phyloP scores from a whole-genome alignment of 2,113 vertebrate genomes.

The Tympanuchus pallidicinctus region DNA sequence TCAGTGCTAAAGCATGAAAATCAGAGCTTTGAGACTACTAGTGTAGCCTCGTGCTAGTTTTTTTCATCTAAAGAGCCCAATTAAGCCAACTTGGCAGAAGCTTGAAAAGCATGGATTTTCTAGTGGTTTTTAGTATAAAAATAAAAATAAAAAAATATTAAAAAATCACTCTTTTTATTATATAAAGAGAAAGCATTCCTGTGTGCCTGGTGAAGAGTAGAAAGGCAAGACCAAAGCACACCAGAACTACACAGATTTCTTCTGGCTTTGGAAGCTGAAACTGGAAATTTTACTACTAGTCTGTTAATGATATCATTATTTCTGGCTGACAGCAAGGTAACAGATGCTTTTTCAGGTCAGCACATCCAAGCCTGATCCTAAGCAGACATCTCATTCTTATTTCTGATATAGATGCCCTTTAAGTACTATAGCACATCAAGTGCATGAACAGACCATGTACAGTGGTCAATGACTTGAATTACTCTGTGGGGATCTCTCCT shows the following conservation, averaged over 20 bases:
- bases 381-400: not conserved
- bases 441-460: not conserved
- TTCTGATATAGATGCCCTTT: not conserved
- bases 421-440: not conserved
- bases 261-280: not conserved
- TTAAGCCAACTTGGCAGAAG: constrained; percentile 20
- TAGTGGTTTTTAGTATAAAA: not conserved
- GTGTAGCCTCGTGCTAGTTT: not conserved
- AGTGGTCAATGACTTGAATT: not conserved
- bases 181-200: not conserved
- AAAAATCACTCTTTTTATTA: not conserved
- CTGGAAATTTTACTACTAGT: not conserved
- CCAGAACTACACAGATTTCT: not conserved
- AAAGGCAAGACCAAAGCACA: not conserved
- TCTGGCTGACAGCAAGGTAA: constrained; percentile 1
- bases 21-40: not conserved
- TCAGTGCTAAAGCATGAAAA: constrained; percentile 35
- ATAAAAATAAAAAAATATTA: not conserved
- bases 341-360: constrained; percentile 19
- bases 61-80: not conserved
- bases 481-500: not conserved
- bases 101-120: not conserved
- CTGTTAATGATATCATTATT: not conserved
- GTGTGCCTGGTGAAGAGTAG: not conserved
- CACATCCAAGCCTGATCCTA: not conserved